phyloP scores from a whole-genome alignment of 2,888 invertebrate genomes.

The Lasioglossum villosulum region DNA sequence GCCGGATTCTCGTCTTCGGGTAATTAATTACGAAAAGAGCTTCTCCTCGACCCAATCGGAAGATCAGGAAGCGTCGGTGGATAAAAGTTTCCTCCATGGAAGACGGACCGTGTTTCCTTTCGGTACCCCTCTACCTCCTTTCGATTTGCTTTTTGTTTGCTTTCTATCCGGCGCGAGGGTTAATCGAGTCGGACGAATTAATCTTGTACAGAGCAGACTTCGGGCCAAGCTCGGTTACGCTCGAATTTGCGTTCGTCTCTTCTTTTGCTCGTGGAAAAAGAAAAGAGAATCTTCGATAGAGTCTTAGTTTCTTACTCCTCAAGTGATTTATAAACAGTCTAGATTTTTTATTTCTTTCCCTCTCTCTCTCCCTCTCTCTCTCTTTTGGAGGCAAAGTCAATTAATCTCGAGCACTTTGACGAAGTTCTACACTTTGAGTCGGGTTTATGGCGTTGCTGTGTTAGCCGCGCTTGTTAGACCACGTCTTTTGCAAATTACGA shows the following conservation, averaged over 20 bases:
- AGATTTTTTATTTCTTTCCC: neutral
- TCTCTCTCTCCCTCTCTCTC: neutral
- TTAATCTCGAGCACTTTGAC: neutral
- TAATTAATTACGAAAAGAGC: conserved; percentile 58
- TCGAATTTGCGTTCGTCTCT: neutral
- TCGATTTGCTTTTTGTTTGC: conserved; percentile 14
- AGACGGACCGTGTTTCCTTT: conserved; percentile 33
- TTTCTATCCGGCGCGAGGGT: conserved; percentile 5
- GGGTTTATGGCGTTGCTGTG: neutral
- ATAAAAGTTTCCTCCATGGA: neutral
- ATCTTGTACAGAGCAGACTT: conserved; percentile 40
- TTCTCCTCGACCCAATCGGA: conserved; percentile 19
- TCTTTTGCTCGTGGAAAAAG: neutral
- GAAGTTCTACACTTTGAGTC: neutral
- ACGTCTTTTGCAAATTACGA: neutral
- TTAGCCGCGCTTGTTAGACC: neutral
- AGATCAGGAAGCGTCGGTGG: conserved; percentile 16
- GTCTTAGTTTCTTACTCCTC: neutral
- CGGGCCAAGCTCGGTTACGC: neutral
- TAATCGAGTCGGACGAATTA: conserved; percentile 50
- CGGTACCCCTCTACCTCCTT: neutral
- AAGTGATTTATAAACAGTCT: neutral
- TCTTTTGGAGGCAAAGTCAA: neutral
- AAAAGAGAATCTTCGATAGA: neutral
- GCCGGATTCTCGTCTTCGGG: conserved; percentile 30